These are phyloP conservation scores for Pristis pectinata DNA, from an alignment of 2,797 vertebrate species.

Conservation along the genomic window DNA sequence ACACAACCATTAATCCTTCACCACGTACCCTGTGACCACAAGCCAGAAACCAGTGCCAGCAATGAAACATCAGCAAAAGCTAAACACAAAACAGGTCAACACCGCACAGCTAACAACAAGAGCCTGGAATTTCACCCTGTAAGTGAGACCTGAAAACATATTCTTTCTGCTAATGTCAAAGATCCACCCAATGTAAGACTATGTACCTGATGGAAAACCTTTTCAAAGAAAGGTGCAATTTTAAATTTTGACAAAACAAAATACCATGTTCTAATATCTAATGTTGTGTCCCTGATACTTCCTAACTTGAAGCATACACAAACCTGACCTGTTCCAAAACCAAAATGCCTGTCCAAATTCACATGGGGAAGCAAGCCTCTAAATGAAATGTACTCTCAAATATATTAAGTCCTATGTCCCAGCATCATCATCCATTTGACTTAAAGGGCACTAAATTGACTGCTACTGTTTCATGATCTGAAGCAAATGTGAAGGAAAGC, in stretches of 20 bases:
- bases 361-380: background rate
- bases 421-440: background rate
- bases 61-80: background rate
- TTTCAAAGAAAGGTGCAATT: background rate
- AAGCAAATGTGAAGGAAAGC: background rate
- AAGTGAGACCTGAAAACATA: background rate
- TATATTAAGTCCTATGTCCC: background rate
- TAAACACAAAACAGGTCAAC: background rate
- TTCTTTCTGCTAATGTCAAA: background rate
- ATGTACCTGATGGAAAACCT: background rate
- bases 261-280: background rate
- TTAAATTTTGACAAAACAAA: background rate
- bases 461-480: background rate
- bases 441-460: background rate
- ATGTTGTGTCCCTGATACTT: no score
- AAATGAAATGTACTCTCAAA: background rate
- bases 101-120: background rate
- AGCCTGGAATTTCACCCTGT: background rate
- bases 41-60: background rate
- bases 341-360: background rate
- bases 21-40: background rate
- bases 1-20: conserved; percentile 6
- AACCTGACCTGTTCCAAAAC: background rate
- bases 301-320: background rate
- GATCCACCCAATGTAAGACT: no score